Evolutionary conservation across 1,140 invertebrate genomes (phyloP), one percentile per base, ranked within the genome.

Genomic region (Apocrypta bakeri): DNA sequence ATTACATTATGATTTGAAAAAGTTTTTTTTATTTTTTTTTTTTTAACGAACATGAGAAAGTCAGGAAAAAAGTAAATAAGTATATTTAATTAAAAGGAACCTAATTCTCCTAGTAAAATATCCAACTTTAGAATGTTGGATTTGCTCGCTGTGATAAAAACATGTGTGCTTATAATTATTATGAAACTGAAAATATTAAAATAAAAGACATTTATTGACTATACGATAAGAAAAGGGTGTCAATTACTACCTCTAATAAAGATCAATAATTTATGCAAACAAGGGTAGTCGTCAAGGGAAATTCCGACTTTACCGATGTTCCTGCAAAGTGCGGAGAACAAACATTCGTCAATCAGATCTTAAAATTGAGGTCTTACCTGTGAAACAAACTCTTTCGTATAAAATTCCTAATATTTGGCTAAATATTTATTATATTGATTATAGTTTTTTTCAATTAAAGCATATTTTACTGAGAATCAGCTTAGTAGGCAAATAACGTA

Each of bases 171-270:
- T 79, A 83, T 33, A 68, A 79, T 80, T 79, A 83, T 79, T 83
- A 79, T 80, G 27, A 83, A 80, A 76, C 40, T 79, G 72, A 80
- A 80, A 71, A 69, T 4, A 76, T 83, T 64, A 33, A 56, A 83
- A 83, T 83, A 83, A 83, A 83, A 80, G n/a, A 83, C 61, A 76
- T 83, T 83, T 80, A 80, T 83, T 76, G 82, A 83, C 11, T 79
- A 77, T 56, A 56, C 33, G 74, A 81, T 69, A 74, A 33, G 0
- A 56, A 56, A 74, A 81, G 14, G n/a, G 79, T 80, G 56, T 64
- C 37, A 64, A 66, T 81, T 37, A 66, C 74, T 75, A 21, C 31
- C 29, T 42, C 21, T 61, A 8, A 21, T 48, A 9, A 8, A 17
- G 29, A 69, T 27, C 1, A 29, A 69, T n/a, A 31, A 48, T 29